Conservation (phyloP, 2,888 invertebrate species). For the Yponomeuta malinellus region DNA sequence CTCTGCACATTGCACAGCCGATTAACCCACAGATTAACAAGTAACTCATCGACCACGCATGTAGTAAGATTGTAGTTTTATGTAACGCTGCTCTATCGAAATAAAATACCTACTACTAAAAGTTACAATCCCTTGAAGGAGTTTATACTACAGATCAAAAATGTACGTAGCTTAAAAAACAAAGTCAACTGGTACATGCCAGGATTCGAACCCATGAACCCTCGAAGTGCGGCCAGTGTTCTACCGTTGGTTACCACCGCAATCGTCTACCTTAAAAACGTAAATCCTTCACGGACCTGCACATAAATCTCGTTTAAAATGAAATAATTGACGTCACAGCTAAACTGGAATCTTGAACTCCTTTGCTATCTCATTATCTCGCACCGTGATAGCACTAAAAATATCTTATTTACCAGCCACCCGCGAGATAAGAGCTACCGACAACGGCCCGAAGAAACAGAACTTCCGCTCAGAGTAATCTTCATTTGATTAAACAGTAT, state of each 20-base stretch:
- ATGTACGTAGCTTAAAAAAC: too few relatives aligned
- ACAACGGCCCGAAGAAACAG: not conserved
- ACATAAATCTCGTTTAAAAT: not conserved
- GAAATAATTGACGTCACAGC: not conserved
- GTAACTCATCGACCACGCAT: too few relatives aligned
- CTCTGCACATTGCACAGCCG: too few relatives aligned
- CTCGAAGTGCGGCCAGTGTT: too few relatives aligned
- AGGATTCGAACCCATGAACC: too few relatives aligned
- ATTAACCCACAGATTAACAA: too few relatives aligned
- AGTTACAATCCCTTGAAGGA: too few relatives aligned
- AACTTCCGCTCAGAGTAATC: not conserved
- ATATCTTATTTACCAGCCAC: constrained; percentile 1
- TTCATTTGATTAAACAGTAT: not conserved
- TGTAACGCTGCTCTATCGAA: too few relatives aligned
- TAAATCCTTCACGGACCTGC: not conserved
- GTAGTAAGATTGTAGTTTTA: too few relatives aligned
- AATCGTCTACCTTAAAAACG: not conserved
- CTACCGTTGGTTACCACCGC: not conserved
- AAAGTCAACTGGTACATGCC: too few relatives aligned
- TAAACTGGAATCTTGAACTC: constrained; percentile 1
- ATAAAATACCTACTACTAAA: too few relatives aligned
- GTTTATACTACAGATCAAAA: too few relatives aligned
- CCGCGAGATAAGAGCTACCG: not conserved
- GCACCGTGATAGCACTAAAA: not conserved
- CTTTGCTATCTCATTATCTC: not conserved